Evolutionary conservation across 2,888 invertebrate genomes (phyloP), one percentile per base, ranked within the genome.

Genomic region (Aspidapion aeneum): DNA sequence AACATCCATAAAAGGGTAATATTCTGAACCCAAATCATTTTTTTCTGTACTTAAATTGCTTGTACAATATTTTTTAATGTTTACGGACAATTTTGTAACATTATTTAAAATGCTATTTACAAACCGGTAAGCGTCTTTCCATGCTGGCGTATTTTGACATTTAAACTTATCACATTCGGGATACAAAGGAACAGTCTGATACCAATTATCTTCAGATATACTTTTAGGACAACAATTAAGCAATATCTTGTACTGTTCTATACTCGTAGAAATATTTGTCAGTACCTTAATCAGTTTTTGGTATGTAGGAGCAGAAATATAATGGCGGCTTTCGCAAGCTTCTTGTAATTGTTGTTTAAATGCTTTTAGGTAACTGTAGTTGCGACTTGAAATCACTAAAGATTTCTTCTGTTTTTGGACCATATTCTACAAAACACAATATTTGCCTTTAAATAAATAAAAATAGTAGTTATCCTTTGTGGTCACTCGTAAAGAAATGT

Each of bases 211-310:
- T 12, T 35, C 35, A 3, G 35, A 12, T 7, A 35, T 35, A 35
- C 35, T 35, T 35, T 35, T 3, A 3, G 90, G 89, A 62, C 85
- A 85, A 65, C 86, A 86, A 71, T 87, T 83, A 0, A 94, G 74
- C 18, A 93, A 79, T 1, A 90, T 77, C 62, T 82, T 79, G 70
- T 90, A 87, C 74, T 94, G 93, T 68, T 88, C 86, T 20, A 91
- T 78, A 9, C 87, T 81, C 62, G 86, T 81, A 50, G 82, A 77
- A 5, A 82, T 74, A 60, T 84, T 82, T 1, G 83, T 82, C 19
- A 77, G 59, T 60, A 74, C 73, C 35, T 73, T 66, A 58, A 71
- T 70, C 5, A 73, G 71, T 49, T 59, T 20, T 51, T 17, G n/a
- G n/a, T 63, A 17, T 3, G 52, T 50, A 7, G 58, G 57, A 17